Conservation (phyloP, 2,113 vertebrate species). For the Chaetodon trifascialis region DNA sequence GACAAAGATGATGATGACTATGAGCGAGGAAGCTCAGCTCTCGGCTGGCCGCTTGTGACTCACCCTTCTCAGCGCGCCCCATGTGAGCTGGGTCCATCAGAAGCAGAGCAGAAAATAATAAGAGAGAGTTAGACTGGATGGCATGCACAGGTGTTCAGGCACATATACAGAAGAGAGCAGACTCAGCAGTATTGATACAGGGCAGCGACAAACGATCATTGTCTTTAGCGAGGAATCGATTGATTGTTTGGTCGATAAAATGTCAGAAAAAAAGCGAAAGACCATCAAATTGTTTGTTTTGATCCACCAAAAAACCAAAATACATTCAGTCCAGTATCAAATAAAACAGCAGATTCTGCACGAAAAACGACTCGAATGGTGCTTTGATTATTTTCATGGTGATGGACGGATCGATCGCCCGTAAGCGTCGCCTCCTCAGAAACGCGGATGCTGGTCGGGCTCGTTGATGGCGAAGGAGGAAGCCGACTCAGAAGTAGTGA, state of each 20-base stretch:
- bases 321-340: not conserved
- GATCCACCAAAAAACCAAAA: not conserved
- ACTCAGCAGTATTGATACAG: conserved; percentile 2
- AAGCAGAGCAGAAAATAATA: conserved; percentile 75
- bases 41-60: conserved; percentile 65
- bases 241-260: too few relatives aligned
- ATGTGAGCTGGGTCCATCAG: conserved; percentile 78
- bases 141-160: conserved; percentile 36
- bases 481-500: not conserved
- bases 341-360: too few relatives aligned
- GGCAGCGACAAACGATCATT: not conserved
- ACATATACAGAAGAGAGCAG: conserved; percentile 18
- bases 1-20: conserved; percentile 2
- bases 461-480: not conserved
- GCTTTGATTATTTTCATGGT: too few relatives aligned
- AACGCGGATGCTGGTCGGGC: too few relatives aligned
- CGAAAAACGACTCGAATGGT: too few relatives aligned
- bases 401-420: too few relatives aligned
- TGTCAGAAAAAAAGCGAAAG: too few relatives aligned
- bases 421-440: too few relatives aligned
- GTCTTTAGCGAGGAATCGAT: too few relatives aligned
- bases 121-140: conserved; percentile 68
- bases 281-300: not conserved
- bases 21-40: conserved; percentile 63
- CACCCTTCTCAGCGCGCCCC: conserved; percentile 82